Evolutionary conservation across 2,888 invertebrate genomes (phyloP).

Genomic region (Azorinus chamasolen): DNA sequence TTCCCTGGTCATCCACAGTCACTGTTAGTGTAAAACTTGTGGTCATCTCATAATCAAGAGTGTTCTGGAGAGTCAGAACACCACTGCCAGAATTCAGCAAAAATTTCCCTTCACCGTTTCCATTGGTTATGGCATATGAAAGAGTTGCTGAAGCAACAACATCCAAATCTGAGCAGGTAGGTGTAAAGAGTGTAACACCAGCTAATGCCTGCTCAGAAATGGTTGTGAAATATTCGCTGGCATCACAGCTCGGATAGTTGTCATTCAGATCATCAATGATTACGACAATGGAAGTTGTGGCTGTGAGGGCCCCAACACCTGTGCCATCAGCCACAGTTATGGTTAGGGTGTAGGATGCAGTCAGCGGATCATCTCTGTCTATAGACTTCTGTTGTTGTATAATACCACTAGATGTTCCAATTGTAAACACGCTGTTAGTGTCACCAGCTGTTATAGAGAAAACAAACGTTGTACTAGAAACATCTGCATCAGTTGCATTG

Average conservation of each 20-base stretch:
- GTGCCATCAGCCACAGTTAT: constrained; percentile 70
- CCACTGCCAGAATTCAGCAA: constrained; percentile 62
- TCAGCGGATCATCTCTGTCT: constrained; percentile 67
- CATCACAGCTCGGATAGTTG: constrained; percentile 70
- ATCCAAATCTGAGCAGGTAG: constrained; percentile 50
- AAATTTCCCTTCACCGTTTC: constrained; percentile 60
- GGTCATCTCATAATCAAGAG: constrained; percentile 74
- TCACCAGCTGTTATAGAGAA: constrained; percentile 73
- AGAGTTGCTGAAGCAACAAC: constrained; percentile 46
- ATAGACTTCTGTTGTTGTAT: constrained; percentile 61
- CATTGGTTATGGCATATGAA: constrained; percentile 45
- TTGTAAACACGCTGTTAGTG: constrained; percentile 62
- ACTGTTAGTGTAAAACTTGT: constrained; percentile 62
- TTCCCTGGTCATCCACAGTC: constrained; percentile 68
- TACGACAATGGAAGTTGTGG: constrained; percentile 68
- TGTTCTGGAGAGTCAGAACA: constrained; percentile 48
- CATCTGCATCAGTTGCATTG: constrained; percentile 72
- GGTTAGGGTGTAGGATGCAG: constrained; percentile 60
- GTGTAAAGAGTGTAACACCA: constrained; percentile 51
- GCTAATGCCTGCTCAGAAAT: constrained; percentile 46
- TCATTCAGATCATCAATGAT: constrained; percentile 74
- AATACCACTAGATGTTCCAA: constrained; percentile 70
- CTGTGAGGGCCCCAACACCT: constrained; percentile 52
- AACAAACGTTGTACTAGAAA: constrained; percentile 55
- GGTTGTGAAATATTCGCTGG: constrained; percentile 42